Evolutionary conservation across 1,140 invertebrate species (phyloP), one percentile per base, ranked within the genome.

Genomic region (Asobara japonica): DNA sequence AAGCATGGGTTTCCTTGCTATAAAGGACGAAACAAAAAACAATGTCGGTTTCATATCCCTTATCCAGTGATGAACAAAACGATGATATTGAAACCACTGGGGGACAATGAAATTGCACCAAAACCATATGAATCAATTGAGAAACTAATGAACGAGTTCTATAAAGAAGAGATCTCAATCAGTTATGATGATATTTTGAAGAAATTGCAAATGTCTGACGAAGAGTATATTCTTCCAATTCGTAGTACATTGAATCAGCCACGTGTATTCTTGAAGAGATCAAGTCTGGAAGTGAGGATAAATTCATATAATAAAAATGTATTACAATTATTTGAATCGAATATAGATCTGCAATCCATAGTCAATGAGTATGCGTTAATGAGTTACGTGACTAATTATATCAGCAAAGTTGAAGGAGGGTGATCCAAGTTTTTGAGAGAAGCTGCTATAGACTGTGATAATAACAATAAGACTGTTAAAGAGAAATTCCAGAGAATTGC

Each of bases 401-500:
- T 74, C 16, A 77, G 31, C 48, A 80, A 82, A 74, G 36, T 68
- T 22, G 73, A 80, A 56, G 38, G 33, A 62, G 78, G 74, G 11
- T 20, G 79, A 45, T 69, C 72, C 18, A 80, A 78, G 74, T 45
- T 79, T 20, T 68, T 83, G 56, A 22, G 69, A 51, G 51, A 77
- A 56, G 66, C 71, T 1, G 31, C 61, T 3, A 20, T 69, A 13
- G 76, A 79, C 45, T 67, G 74, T 30, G n/a, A 77, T 48, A 36
- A 65, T 25, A 72, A 66, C 45, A 72, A 76, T 56, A 38, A 5
- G n/a, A 60, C n/a, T 30, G 31, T 74, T 22, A 65, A 56, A 62
- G 74, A 80, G 41, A 79, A 72, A 76, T 71, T 83, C 20, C 38
- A 69, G 30, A 77, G 75, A 65, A 69, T 78, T 61, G 71, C 74